Base-by-base conservation (phyloP, 2,113 vertebrate genomes). In the Trichomycterus rosablanca region DNA sequence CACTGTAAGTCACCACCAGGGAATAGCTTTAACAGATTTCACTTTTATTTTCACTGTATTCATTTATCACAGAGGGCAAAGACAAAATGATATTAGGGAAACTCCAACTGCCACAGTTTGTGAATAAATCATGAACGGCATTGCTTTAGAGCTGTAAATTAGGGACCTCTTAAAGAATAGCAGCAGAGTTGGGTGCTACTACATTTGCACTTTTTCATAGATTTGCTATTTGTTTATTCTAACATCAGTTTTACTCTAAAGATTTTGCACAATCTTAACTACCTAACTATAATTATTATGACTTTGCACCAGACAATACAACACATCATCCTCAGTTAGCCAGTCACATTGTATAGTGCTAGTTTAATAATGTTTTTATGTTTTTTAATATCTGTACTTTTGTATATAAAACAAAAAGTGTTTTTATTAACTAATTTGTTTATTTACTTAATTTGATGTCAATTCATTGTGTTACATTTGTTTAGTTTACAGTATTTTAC, bases 21-120 rank as follows among this genome's bases (percentile, higher is more conserved):
- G 76, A 85, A 88, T 81, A 82, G 75, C 80, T 80, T 85, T 86
- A 81, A 84, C 58, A 77, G 73, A 83, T 70, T 73, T 72, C 76
- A 78, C 73, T 80, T 86, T 84, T 86, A 79, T 71, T 79, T 80
- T 78, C 67, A 78, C 51, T 80, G 70, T 82, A 83, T 85, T 87
- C 84, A 85, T 87, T 81, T 76, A 80, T 86, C 83, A 86, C 78
- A 77, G 28, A 75, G 71, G 76, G 74, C 78, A 76, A 64, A 56
- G 71, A 68, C 71, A 54, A 82, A 87, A 86, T 83, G 74, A 67
- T 86, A 82, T 87, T 83, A 86, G 74, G 50, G 60, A 70, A 78
- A 78, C 76, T 63, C 71, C 81, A 79, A 84, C 83, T 84, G 78
- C 84, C 75, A 86, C 81, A 71, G 76, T 81, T 88, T 80, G 74